Conservation (phyloP, 2,888 invertebrate species). For the Xanthorhoe designata region DNA sequence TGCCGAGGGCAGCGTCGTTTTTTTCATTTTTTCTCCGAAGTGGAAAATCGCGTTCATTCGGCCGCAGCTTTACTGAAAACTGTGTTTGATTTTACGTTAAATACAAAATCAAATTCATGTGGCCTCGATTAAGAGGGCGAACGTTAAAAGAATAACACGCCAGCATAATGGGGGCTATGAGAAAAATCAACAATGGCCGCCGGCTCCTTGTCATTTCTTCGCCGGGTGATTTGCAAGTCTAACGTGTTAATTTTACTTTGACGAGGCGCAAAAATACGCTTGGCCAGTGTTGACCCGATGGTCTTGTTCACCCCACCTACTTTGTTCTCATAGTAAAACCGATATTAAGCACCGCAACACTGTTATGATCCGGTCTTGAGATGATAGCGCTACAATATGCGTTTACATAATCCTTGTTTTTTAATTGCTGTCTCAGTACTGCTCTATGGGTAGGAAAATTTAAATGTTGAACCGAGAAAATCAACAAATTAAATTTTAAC, state of each 20-base stretch:
- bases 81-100: slow-evolving; percentile 45
- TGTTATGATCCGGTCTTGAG: background rate
- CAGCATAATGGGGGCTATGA: slow-evolving; percentile 73
- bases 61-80: background rate
- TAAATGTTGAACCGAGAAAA: too few species aligned
- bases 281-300: slow-evolving; percentile 65
- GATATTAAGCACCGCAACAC: slow-evolving; percentile 17
- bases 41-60: background rate
- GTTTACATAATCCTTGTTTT: too few species aligned
- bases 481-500: too few species aligned
- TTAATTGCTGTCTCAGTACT: too few species aligned
- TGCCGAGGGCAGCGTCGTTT: too few species aligned
- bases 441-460: too few species aligned
- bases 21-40: too few species aligned
- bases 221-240: slow-evolving; percentile 83
- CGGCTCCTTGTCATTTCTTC: slow-evolving; percentile 78
- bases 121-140: slow-evolving; percentile 59
- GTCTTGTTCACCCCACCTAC: slow-evolving; percentile 42
- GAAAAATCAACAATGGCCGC: slow-evolving; percentile 72
- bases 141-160: slow-evolving; percentile 61
- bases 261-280: slow-evolving; percentile 80
- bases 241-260: slow-evolving; percentile 83
- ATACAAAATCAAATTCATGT: slow-evolving; percentile 64
- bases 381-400: too few species aligned
- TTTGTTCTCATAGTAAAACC: slow-evolving; percentile 22